A percentile compares a stretch with the other conserved stretches of the same genome.
Conservation (phyloP, 2,888 invertebrate species). For the Phengaris arion region DNA sequence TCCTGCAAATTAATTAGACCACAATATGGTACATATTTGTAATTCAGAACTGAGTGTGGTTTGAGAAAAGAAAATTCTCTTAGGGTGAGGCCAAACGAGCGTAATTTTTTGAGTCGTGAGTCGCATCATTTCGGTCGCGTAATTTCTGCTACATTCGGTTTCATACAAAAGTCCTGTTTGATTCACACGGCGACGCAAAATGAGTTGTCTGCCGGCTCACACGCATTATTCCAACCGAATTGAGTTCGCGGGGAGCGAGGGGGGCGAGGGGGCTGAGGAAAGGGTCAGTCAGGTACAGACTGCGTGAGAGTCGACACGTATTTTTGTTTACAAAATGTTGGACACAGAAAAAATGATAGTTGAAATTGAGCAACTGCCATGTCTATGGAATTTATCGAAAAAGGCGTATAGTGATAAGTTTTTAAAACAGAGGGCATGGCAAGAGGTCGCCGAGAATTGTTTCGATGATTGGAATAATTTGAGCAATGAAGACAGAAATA, state of each 20-base stretch:
- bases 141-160: background rate
- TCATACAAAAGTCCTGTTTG: no score
- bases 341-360: background rate
- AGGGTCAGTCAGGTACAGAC: no score
- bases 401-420: background rate
- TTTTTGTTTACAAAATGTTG: background rate
- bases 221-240: background rate
- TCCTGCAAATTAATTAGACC: no score
- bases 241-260: background rate
- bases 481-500: background rate
- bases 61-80: no score
- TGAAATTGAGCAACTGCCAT: background rate
- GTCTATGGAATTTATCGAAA: background rate
- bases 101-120: no score
- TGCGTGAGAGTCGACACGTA: background rate
- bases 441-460: background rate
- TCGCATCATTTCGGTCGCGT: background rate
- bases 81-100: no score
- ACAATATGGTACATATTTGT: no score
- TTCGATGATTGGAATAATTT: background rate
- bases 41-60: no score
- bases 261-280: no score
- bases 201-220: background rate
- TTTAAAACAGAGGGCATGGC: background rate
- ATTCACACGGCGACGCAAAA: no score